Base-by-base conservation (phyloP, 1,140 invertebrate species). In the Pararge aegeria region DNA sequence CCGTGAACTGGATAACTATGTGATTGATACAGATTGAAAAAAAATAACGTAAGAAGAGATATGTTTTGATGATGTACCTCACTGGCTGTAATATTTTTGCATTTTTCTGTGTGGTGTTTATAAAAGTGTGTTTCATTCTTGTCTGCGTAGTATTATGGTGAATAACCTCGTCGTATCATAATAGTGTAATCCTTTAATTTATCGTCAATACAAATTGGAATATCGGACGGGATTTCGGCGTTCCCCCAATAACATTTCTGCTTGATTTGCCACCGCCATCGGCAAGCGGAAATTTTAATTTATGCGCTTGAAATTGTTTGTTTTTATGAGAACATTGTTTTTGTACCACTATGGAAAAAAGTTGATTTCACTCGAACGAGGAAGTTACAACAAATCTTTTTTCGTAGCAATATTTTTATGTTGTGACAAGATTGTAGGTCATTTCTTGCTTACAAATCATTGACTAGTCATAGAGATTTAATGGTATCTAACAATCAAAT, bases 271-370 rank as follows among this genome's bases (percentile, higher is more conserved):
- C 74, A 75, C 74, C 74, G 73, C 63, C 71, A 73, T 83, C 78
- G 66, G 68, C 66, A 77, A 80, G 81, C 85, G 84, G 86, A 89
- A 86, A 89, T 86, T 86, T 87, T 88, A 88, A 87, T 89, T 89
- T 89, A 86, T 86, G 81, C 80, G 75, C 75, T 73, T 74, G 70
- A 82, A 78, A 83, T 81, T 83, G 78, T 87, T 80, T 87, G 73
- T 89, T 89, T 89, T 85, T 86, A 76, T 80, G 68, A 67, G 68
- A 75, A 75, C 61, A 64, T 58, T 70, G 48, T 83, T 85, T 87
- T 83, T 83, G 69, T 71, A 56, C 56, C 62, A 49, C 55, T 55
- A 53, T 42, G 37, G 30, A 59, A 80, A 79, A 83, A 82, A 88
- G 68, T 73, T 72, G 49, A 68, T 68, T 80, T 83, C 66, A 73